Conservation (phyloP, 2,888 invertebrate genomes). For the Physocephala rufipes region DNA sequence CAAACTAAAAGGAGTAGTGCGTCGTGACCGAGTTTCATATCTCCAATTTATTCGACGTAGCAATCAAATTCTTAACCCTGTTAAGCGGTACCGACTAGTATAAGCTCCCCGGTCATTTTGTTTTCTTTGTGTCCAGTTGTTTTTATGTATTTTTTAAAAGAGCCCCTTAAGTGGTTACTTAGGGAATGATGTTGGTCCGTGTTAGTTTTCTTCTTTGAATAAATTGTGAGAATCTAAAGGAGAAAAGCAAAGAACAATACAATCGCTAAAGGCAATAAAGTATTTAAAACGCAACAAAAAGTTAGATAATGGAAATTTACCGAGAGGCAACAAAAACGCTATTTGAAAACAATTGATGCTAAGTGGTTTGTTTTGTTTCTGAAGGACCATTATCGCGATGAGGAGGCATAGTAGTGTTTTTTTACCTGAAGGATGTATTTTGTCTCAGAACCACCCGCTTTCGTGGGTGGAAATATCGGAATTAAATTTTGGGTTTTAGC, state of each 20-base stretch:
- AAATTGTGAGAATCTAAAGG: too few relatives aligned
- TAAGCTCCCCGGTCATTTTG: conserved; percentile 11
- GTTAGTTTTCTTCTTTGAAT: too few relatives aligned
- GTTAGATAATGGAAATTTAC: background rate
- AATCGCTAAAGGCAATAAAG: conserved; percentile 6
- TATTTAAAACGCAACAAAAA: conserved; percentile 15
- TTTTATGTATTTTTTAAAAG: conserved; percentile 10
- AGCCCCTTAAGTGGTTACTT: conserved; percentile 26
- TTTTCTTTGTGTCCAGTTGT: conserved; percentile 16
- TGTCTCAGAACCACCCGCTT: too few relatives aligned
- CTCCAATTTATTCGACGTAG: conserved; percentile 21
- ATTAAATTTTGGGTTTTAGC: too few relatives aligned
- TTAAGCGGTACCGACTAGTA: conserved; percentile 36
- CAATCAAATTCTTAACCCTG: conserved; percentile 45
- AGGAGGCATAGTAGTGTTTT: too few relatives aligned
- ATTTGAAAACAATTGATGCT: too few relatives aligned
- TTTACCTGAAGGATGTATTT: too few relatives aligned
- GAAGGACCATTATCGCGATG: too few relatives aligned
- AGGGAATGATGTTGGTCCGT: background rate
- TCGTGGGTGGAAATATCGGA: too few relatives aligned
- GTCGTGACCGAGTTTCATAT: conserved; percentile 26
- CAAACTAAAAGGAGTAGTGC: background rate
- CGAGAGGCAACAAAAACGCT: too few relatives aligned
- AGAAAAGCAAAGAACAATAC: too few relatives aligned
- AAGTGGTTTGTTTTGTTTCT: too few relatives aligned